These are phyloP conservation scores for Harpagoxenus sublaevis DNA, from an alignment of 2,888 invertebrate genomes.

Conservation along the genomic window DNA sequence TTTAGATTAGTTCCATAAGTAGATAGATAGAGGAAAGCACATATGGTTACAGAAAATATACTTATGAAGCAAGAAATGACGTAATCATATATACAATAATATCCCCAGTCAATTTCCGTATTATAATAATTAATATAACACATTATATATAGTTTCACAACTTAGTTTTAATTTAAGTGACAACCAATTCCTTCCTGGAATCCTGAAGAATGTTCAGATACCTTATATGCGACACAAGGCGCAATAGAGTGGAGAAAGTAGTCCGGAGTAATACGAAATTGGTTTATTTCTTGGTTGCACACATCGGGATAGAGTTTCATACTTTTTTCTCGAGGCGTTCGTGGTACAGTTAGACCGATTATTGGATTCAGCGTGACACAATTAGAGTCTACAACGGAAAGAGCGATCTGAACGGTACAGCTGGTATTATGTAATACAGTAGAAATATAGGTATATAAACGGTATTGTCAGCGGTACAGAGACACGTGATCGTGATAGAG, in stretches of 20 bases:
- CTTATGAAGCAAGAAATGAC: constrained; percentile 65
- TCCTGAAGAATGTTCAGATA: background rate
- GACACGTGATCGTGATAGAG: constrained; percentile 14
- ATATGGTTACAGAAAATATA: constrained; percentile 63
- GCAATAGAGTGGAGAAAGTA: background rate
- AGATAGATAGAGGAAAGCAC: constrained; percentile 37
- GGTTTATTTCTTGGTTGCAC: constrained; percentile 79
- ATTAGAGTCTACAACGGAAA: constrained; percentile 52
- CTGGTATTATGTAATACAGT: constrained; percentile 22
- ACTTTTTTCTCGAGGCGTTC: constrained; percentile 65
- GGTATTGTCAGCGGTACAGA: constrained; percentile 42
- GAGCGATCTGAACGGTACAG: constrained; percentile 5
- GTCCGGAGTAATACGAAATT: constrained; percentile 67
- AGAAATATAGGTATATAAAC: constrained; percentile 56
- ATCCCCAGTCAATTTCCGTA: background rate
- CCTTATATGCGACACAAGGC: background rate
- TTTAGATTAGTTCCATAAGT: constrained; percentile 62
- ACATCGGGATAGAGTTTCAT: constrained; percentile 73
- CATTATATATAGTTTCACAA: background rate
- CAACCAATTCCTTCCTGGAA: background rate
- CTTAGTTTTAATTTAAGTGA: background rate
- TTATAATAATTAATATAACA: constrained; percentile 10
- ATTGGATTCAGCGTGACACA: constrained; percentile 51
- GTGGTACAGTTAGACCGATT: constrained; percentile 60
- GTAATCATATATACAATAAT: constrained; percentile 3